These are phyloP conservation scores for Gracilinanus agilis DNA, from an alignment of 2,113 vertebrate species.

Conservation along the genomic window DNA sequence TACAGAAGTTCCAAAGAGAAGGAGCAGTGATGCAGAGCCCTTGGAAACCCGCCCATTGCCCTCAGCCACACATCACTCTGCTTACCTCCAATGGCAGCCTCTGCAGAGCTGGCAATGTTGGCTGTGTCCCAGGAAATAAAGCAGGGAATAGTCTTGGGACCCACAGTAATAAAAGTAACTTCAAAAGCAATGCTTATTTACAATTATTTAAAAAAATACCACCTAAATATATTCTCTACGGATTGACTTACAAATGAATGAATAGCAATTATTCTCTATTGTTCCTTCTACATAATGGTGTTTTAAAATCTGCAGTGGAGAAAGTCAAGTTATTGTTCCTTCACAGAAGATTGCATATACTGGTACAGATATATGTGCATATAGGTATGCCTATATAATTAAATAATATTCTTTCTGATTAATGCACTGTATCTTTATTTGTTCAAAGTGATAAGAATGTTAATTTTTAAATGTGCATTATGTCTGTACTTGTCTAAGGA, in stretches of 20 bases:
- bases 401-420: too few relatives aligned
- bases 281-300: background rate
- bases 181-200: conserved; percentile 55
- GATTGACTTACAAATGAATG: conserved; percentile 63
- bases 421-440: too few relatives aligned
- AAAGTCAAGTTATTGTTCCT: conserved; percentile 37
- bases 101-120: background rate
- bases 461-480: too few relatives aligned
- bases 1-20: background rate
- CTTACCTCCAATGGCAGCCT: conserved; percentile 28
- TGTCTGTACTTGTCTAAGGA: too few relatives aligned
- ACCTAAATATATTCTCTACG: conserved; percentile 46
- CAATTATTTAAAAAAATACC: conserved; percentile 59
- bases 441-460: too few relatives aligned
- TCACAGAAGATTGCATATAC: background rate
- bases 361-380: background rate
- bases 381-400: background rate
- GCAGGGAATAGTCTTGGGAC: background rate
- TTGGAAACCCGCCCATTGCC: background rate
- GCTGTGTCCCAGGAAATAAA: conserved; percentile 18
- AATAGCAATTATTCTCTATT: conserved; percentile 43
- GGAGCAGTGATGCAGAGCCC: background rate
- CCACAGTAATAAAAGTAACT: background rate
- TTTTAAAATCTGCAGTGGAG: conserved; percentile 21
- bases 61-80: background rate